phyloP scores from a whole-genome alignment of 92 coral and sea anemone species.

The Phenganax marumi region DNA sequence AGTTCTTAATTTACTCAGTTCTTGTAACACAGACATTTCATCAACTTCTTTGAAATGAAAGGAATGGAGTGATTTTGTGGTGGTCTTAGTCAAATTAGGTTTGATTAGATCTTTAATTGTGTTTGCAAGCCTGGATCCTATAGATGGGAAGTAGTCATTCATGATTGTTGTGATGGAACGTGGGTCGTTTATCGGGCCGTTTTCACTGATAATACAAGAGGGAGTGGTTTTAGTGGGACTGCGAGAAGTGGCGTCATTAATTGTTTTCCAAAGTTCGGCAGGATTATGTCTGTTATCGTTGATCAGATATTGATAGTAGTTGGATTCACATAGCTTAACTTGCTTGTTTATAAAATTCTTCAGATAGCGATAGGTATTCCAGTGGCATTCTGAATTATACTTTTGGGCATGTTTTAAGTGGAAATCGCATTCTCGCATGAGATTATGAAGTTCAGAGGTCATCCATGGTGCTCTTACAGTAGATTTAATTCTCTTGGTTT shows the following conservation, averaged over 20 bases:
- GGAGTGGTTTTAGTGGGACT: no score
- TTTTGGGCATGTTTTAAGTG: no score
- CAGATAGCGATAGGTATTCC: constrained; percentile 48
- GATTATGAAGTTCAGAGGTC: no score
- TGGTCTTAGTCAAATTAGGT: no score
- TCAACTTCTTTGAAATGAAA: no score
- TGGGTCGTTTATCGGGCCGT: background rate
- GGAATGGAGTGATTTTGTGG: no score
- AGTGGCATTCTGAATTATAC: constrained; percentile 42
- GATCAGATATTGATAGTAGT: constrained; percentile 48
- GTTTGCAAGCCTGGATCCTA: constrained; percentile 45
- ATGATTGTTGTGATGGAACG: constrained; percentile 20
- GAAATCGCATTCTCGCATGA: no score
- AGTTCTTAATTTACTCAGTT: background rate
- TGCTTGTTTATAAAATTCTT: constrained; percentile 41
- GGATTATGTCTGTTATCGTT: constrained; percentile 47
- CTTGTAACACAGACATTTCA: no score
- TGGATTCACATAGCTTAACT: constrained; percentile 49
- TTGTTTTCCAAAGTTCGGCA: no score
- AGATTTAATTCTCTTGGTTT: constrained; percentile 6
- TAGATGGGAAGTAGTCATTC: constrained; percentile 47
- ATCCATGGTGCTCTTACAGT: background rate
- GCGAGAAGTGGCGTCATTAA: constrained; percentile 48
- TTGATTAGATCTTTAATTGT: constrained; percentile 34
- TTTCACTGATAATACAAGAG: constrained; percentile 38